Evolutionary conservation across 2,797 vertebrate genomes (phyloP).

Genomic region (Cygnus olor): DNA sequence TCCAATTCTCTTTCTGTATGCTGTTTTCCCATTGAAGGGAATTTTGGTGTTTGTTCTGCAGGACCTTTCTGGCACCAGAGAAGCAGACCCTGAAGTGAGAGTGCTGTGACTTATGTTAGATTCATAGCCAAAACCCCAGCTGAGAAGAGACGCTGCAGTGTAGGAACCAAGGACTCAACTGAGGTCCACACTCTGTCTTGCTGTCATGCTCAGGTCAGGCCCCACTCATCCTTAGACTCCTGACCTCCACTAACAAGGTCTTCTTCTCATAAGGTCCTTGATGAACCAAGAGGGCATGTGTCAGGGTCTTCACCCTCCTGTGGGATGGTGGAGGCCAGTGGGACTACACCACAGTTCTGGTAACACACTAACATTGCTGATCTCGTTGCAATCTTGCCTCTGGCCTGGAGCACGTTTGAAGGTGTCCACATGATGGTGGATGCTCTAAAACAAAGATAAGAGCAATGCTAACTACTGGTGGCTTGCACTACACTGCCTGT

Average conservation of each 20-base stretch:
- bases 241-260: background rate
- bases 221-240: background rate
- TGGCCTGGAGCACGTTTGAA: background rate
- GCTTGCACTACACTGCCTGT: background rate
- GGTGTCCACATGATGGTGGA: too few species aligned
- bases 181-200: fast-evolving
- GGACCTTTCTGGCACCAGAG: background rate
- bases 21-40: background rate
- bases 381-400: background rate
- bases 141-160: background rate
- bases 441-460: background rate
- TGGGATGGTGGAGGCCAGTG: background rate
- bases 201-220: background rate
- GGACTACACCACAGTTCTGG: background rate
- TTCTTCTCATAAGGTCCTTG: background rate
- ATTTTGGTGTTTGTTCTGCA: background rate
- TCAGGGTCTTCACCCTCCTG: background rate
- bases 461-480: background rate
- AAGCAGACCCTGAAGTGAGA: background rate
- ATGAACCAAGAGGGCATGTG: background rate
- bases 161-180: background rate
- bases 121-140: background rate
- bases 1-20: background rate
- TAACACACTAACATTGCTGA: background rate
- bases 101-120: background rate